Evolutionary conservation across 2,113 vertebrate genomes (phyloP).

Genomic region (Myotis lucifugus): DNA sequence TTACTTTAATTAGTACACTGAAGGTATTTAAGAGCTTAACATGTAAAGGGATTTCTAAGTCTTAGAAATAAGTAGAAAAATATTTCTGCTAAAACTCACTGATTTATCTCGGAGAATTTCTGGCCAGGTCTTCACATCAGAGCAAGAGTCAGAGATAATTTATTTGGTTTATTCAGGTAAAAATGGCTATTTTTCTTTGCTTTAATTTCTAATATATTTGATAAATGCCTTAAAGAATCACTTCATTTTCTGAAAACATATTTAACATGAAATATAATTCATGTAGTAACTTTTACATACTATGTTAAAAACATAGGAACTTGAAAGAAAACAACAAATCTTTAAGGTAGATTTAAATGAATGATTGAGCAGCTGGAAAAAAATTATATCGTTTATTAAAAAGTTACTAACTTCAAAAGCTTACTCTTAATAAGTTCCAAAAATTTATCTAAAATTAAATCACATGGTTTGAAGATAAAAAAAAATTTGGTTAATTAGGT

Average conservation of each 20-base stretch:
- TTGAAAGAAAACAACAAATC: not conserved
- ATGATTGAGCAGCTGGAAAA: not conserved
- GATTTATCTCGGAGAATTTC: not conserved
- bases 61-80: not conserved
- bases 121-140: not conserved
- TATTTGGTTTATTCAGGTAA: not conserved
- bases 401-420: slow-evolving; percentile 2
- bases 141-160: not conserved
- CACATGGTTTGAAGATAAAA: not conserved
- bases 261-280: not conserved
- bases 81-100: not conserved
- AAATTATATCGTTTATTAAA: not conserved
- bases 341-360: not conserved
- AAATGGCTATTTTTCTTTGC: not conserved
- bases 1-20: not conserved
- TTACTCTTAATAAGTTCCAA: not conserved
- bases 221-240: not conserved
- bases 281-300: not conserved
- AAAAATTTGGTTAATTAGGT: not conserved
- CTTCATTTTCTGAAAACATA: not conserved
- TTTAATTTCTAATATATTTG: slow-evolving; percentile 24
- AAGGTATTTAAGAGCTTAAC: not conserved
- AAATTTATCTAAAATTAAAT: not conserved
- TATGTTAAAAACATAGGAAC: not conserved
- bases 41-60: not conserved